Evolutionary conservation across 1,140 invertebrate genomes (phyloP).

Genomic region (Littorina saxatilis): DNA sequence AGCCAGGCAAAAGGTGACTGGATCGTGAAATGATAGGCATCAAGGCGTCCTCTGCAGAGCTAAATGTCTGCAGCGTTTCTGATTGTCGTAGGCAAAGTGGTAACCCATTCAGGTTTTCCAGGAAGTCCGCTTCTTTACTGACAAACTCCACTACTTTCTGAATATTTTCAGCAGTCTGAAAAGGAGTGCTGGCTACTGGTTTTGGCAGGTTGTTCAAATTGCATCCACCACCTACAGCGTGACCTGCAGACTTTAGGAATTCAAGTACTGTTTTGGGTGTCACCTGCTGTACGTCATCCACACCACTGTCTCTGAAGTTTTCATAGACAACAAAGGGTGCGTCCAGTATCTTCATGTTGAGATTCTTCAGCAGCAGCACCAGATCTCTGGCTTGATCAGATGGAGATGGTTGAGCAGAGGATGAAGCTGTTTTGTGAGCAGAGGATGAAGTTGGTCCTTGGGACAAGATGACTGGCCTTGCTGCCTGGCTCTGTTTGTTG

Average conservation of each 20-base stretch:
- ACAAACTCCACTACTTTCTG: background rate
- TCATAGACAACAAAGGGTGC: background rate
- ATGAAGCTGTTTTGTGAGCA: background rate
- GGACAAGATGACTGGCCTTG: background rate
- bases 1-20: background rate
- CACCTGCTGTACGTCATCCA: background rate
- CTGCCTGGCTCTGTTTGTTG: background rate
- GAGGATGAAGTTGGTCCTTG: background rate
- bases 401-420: background rate
- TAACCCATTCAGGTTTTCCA: background rate
- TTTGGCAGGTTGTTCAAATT: background rate
- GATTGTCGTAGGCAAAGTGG: constrained; percentile 26
- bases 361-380: background rate
- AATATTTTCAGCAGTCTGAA: constrained; percentile 4
- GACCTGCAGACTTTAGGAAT: constrained; percentile 15
- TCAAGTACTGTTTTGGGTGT: constrained; percentile 8
- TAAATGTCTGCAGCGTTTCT: constrained; percentile 7
- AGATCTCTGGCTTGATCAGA: background rate
- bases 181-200: background rate
- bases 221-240: background rate
- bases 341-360: constrained; percentile 32
- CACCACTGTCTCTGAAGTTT: constrained; percentile 19
- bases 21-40: constrained; percentile 20
- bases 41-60: background rate
- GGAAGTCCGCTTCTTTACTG: background rate